Base-by-base conservation (phyloP, 2,113 vertebrate genomes). In the Poeciliopsis retropinna region DNA sequence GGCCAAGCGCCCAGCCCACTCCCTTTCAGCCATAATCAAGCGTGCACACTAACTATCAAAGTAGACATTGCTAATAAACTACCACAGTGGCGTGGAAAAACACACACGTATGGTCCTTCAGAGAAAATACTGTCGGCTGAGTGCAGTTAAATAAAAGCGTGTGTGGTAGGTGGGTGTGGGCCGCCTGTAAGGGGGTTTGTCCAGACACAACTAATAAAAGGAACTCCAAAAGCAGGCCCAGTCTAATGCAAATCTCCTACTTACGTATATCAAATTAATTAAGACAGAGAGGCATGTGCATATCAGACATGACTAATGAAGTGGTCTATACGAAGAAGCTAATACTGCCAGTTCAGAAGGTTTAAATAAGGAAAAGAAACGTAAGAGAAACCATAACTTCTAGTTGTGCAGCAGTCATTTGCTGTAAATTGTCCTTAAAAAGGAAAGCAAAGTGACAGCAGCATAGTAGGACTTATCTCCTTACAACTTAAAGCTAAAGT, bases 1-100 rank as follows among this genome's bases (percentile, higher is more conserved):
- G 69, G 85, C 90, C 90, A 85, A 85, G 85, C 29, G 74, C 75
- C 88, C 87, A 1, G 85, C 91, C 89, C 81, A 83, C 87, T 91
- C 86, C 86, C 85, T 92, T 91, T 91, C 91, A 91, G 89, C 89
- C 84, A 92, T 92, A 92, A 92, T 92, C 91, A 91, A 87, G 89
- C 91, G 72, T 89, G 91, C 86, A 83, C 87, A 87, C 86, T 90
- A 91, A 91, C 90, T 90, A 91, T 91, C 91, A 92, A 90, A 92
- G 88, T 85, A 91, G 91, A 90, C 89, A 87, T 86, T 64, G 73
- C 90, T 91, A 91, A 91, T 91, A 92, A 91, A 91, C 89, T 84
- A 85, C 85, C 87, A 83, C 87, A 87, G 79, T 47, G 80, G 73
- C 85, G 72, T 61, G 27, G 80, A 84, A 81, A 90, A 87, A 77